These are phyloP conservation scores for Rutilus rutilus DNA, from an alignment of 2,113 vertebrate species.

Conservation along the genomic window DNA sequence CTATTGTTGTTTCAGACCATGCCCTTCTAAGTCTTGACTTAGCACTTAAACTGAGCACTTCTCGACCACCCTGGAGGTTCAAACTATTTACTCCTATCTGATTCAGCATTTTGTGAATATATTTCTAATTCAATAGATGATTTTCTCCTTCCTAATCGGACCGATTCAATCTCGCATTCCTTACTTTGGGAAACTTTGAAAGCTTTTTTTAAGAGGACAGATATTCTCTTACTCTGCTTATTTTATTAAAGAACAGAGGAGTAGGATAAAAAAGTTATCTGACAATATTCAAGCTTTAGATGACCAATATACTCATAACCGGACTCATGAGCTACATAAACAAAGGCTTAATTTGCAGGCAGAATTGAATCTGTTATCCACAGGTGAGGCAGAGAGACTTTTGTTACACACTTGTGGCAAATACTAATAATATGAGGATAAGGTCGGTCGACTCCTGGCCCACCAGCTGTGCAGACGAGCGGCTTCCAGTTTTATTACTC, in stretches of 20 bases:
- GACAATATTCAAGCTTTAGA: background rate
- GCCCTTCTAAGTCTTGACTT: background rate
- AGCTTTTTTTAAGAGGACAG: background rate
- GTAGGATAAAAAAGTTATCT: background rate
- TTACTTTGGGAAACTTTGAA: background rate
- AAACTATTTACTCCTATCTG: background rate
- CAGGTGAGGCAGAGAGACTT: no score
- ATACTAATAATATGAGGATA: no score
- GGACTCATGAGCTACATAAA: background rate
- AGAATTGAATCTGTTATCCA: no score
- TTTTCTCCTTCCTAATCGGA: background rate
- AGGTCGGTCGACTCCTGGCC: no score
- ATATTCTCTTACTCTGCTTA: background rate
- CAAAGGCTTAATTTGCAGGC: background rate
- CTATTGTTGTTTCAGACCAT: background rate
- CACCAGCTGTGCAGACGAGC: no score
- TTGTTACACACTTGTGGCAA: no score
- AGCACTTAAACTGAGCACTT: background rate
- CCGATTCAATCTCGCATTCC: background rate
- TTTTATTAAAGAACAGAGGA: background rate
- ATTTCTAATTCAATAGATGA: constrained; percentile 18
- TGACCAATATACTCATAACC: background rate
- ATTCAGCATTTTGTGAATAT: background rate
- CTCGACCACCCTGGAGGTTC: background rate
- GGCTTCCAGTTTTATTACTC: no score